A percentile compares a stretch with the other conserved stretches of the same genome.
phyloP scores from a whole-genome alignment of 1,140 invertebrate genomes.

The Pseudomyrmex pallidus region DNA sequence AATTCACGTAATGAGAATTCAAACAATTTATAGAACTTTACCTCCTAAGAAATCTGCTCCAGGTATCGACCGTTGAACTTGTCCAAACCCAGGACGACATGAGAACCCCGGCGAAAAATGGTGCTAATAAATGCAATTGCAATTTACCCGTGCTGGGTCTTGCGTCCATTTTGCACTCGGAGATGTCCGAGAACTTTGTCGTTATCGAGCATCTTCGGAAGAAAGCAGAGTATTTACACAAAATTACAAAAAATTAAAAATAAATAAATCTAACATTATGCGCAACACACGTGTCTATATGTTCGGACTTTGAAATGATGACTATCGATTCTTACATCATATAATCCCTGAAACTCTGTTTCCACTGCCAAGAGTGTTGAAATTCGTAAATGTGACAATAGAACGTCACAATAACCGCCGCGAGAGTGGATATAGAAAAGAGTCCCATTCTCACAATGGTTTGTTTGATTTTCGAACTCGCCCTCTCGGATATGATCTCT shows the following conservation, averaged over 20 bases:
- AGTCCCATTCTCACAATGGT: constrained; percentile 93
- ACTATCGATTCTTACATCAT: constrained; percentile 90
- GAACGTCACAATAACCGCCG: constrained; percentile 92
- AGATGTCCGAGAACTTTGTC: constrained; percentile 83
- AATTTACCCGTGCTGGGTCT: constrained; percentile 93
- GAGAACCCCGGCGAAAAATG: constrained; percentile 93
- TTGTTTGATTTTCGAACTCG: constrained; percentile 92
- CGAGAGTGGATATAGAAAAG: constrained; percentile 90
- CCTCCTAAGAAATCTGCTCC: constrained; percentile 93
- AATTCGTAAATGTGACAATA: constrained; percentile 93
- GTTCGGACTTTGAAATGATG: background rate
- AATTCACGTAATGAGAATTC: background rate
- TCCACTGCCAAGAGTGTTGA: constrained; percentile 90
- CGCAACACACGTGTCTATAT: background rate
- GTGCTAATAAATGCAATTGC: constrained; percentile 92
- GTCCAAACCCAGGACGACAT: constrained; percentile 98
- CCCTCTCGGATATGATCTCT: constrained; percentile 92
- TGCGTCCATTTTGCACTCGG: constrained; percentile 88
- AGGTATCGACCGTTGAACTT: constrained; percentile 91
- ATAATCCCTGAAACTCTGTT: constrained; percentile 90
- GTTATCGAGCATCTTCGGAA: constrained; percentile 75
- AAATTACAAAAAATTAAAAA: background rate
- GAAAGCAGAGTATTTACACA: background rate
- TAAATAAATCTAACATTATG: background rate
- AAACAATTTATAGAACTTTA: constrained; percentile 80